These are phyloP conservation scores for Bilobella aurantiaca DNA, from an alignment of 1,140 invertebrate species.

Conservation along the genomic window DNA sequence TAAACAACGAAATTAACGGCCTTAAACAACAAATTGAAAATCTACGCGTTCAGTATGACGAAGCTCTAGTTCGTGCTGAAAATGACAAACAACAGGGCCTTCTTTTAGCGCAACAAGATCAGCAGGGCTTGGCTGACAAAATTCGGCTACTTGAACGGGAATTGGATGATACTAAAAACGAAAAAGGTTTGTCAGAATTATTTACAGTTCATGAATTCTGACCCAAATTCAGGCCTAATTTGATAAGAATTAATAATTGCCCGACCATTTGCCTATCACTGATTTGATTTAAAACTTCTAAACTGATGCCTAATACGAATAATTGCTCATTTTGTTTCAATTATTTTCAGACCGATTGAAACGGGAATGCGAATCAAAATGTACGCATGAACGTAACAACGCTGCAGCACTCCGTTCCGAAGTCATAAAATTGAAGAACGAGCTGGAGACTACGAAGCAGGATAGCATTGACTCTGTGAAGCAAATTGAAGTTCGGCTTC, in stretches of 20 bases:
- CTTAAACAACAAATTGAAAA: constrained; percentile 63
- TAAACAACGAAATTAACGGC: constrained; percentile 60
- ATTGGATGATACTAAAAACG: constrained; percentile 45
- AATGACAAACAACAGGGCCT: constrained; percentile 82
- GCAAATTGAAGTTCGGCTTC: constrained; percentile 25
- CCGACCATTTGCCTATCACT: too few species aligned
- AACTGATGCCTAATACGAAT: too few species aligned
- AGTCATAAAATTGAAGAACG: constrained; percentile 31
- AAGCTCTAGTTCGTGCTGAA: constrained; percentile 66
- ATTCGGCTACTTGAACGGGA: constrained; percentile 56
- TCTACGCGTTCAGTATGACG: constrained; percentile 69
- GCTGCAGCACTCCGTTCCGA: constrained; percentile 28
- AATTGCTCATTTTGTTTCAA: too few species aligned
- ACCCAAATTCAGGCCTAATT: too few species aligned
- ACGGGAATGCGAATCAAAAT: constrained; percentile 34
- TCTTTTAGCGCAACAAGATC: constrained; percentile 73
- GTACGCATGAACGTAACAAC: constrained; percentile 30
- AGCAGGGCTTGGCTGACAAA: constrained; percentile 66
- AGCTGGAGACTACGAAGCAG: constrained; percentile 32
- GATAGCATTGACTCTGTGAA: constrained; percentile 28
- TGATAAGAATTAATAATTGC: too few species aligned
- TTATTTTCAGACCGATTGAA: constrained; percentile 27
- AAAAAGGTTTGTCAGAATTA: too few species aligned
- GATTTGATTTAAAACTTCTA: too few species aligned
- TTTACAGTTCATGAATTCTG: too few species aligned